These are phyloP conservation scores for Pseudomugil gertrudae DNA, from an alignment of 2,797 vertebrate genomes.

Conservation along the genomic window DNA sequence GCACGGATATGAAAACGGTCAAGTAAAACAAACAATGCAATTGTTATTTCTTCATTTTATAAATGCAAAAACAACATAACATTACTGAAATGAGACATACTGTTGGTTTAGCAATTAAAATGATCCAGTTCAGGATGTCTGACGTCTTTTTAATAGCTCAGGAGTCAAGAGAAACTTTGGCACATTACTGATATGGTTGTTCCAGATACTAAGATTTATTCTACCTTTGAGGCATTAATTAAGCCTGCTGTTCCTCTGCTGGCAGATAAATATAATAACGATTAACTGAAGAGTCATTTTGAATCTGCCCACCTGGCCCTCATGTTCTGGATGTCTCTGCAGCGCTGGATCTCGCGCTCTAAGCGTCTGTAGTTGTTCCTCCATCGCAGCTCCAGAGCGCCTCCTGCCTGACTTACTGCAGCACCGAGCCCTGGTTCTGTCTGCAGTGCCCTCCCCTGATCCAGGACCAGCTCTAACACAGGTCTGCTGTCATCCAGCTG, in stretches of 20 bases:
- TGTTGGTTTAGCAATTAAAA: background rate
- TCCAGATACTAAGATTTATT: conserved; percentile 14
- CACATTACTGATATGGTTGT: background rate
- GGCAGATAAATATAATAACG: background rate
- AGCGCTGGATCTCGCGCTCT: conserved; percentile 82
- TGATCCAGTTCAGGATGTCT: background rate
- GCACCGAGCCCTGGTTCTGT: conserved; percentile 57
- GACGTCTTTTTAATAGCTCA: conserved; percentile 3
- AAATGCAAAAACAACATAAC: background rate
- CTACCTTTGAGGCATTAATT: conserved; percentile 9
- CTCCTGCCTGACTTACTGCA: conserved; percentile 72
- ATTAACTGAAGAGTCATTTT: background rate
- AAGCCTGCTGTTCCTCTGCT: background rate
- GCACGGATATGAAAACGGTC: too few species aligned
- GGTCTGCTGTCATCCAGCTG: conserved; percentile 82
- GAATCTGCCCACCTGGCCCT: conserved; percentile 78
- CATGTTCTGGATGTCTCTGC: conserved; percentile 77
- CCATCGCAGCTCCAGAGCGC: conserved; percentile 87
- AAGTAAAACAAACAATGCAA: too few species aligned
- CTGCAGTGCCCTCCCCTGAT: conserved; percentile 77
- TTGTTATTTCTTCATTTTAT: too few species aligned
- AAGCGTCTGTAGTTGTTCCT: conserved; percentile 76
- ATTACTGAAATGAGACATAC: background rate
- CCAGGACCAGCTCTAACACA: conserved; percentile 82
- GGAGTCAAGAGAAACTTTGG: conserved; percentile 1